Percentiles rank a stretch among this genome's conserved stretches.
Evolutionary conservation across 2,797 vertebrate genomes (phyloP).

Genomic region (Leucoraja ocellata): DNA sequence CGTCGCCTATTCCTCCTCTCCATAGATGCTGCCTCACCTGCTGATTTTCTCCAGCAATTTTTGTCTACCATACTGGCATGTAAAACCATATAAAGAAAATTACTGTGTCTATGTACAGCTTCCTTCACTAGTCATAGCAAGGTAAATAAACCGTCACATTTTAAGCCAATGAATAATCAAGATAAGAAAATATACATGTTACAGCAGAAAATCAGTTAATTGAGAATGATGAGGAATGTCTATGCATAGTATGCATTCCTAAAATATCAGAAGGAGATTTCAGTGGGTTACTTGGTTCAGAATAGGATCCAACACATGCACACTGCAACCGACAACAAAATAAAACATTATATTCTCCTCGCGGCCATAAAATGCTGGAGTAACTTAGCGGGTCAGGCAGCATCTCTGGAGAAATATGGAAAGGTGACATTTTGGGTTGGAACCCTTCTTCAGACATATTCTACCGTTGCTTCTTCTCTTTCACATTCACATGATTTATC

Average conservation of each 20-base stretch:
- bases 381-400: too few relatives aligned
- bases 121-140: background rate
- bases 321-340: background rate
- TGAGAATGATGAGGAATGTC: too few relatives aligned
- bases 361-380: too few relatives aligned
- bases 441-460: too few relatives aligned
- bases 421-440: too few relatives aligned
- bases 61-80: too few relatives aligned
- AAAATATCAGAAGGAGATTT: background rate
- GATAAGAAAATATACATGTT: background rate
- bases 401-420: too few relatives aligned
- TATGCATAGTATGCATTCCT: background rate
- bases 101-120: background rate
- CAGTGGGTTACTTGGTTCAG: background rate
- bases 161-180: background rate
- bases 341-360: too few relatives aligned
- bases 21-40: too few relatives aligned
- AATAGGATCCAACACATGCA: background rate
- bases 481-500: background rate
- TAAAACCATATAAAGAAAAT: too few relatives aligned
- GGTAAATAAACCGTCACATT: background rate
- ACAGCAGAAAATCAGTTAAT: background rate
- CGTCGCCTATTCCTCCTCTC: too few relatives aligned
- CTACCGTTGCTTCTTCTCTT: background rate
- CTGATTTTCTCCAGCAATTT: too few relatives aligned